phyloP scores from a whole-genome alignment of 1,140 invertebrate species.

The Apis mellifera region Amel_HAv3.1 CM009936.2:12777501-12778000 shows the following conservation, averaged over 20 bases:
- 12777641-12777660: neutral
- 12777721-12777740: neutral
- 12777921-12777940: too few species aligned
- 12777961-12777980: too few species aligned
- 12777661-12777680: conserved; percentile 21
- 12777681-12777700: neutral
- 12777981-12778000: too few species aligned
- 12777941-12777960: too few species aligned
- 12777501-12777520: conserved; percentile 9
- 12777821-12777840: too few species aligned
- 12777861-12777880: too few species aligned
- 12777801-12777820: neutral
- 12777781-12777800: neutral
- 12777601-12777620: conserved; percentile 40
- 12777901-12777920: too few species aligned
- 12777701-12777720: neutral
- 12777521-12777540: conserved; percentile 24
- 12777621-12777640: neutral
- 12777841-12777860: too few species aligned
- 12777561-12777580: conserved; percentile 35
- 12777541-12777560: neutral
- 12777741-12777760: neutral
- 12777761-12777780: too few species aligned
- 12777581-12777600: conserved; percentile 22
- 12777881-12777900: too few species aligned